These are phyloP conservation scores for Nomada lathburiana DNA, from an alignment of 2,888 invertebrate genomes.

Conservation along the genomic window DNA sequence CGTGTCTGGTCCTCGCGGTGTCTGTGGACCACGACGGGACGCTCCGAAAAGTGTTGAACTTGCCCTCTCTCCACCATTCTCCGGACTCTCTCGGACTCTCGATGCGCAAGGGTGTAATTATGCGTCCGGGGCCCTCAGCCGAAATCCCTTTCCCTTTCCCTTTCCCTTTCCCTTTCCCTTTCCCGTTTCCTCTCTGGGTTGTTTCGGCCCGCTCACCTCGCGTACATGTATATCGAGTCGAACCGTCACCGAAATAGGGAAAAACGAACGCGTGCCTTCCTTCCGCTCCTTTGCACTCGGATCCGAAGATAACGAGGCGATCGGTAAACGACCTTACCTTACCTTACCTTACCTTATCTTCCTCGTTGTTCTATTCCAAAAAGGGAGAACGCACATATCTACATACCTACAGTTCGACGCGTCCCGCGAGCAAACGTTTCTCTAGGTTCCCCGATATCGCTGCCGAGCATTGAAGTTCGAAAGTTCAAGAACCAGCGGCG, in stretches of 20 bases:
- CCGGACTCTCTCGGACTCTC: slow-evolving; percentile 7
- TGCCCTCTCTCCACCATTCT: slow-evolving; percentile 30
- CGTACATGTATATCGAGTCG: slow-evolving; percentile 59
- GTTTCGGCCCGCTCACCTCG: background rate
- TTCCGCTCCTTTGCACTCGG: slow-evolving; percentile 73
- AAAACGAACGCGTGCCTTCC: slow-evolving; percentile 65
- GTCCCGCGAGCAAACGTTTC: too few relatives aligned
- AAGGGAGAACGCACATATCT: too few relatives aligned
- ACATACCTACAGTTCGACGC: too few relatives aligned
- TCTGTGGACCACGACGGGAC: slow-evolving; percentile 54
- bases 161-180: slow-evolving; percentile 3
- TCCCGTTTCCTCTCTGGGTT: background rate
- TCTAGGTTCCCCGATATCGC: too few relatives aligned
- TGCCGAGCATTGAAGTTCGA: background rate
- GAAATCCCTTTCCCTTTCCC: background rate
- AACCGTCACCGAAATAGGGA: slow-evolving; percentile 66
- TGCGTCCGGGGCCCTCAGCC: slow-evolving; percentile 56
- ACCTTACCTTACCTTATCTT: slow-evolving; percentile 41
- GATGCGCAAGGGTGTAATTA: slow-evolving; percentile 72
- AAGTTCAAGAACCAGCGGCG: background rate
- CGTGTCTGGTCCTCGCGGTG: slow-evolving; percentile 64
- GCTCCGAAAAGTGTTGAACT: slow-evolving; percentile 64
- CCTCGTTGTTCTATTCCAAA: too few relatives aligned
- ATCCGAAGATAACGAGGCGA: slow-evolving; percentile 71
- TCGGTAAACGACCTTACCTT: slow-evolving; percentile 66